A percentile compares a stretch with the other conserved stretches of the same genome.
Evolutionary conservation across 2,113 vertebrate species (phyloP).

Genomic region (Larimichthys polyactis): DNA sequence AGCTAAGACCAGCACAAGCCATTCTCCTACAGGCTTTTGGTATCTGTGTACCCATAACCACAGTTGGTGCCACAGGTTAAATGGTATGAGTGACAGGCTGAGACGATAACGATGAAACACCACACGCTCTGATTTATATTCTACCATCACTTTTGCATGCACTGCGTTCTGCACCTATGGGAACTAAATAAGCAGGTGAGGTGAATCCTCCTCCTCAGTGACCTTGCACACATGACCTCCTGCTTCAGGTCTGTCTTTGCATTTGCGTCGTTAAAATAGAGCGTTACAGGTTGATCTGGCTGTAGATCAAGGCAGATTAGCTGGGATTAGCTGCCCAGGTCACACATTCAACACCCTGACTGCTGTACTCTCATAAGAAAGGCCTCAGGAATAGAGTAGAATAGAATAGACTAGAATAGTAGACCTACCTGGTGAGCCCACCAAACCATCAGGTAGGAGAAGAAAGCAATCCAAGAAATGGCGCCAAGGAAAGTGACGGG

Average conservation of each 20-base stretch:
- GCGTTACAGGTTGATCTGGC: conserved; percentile 55
- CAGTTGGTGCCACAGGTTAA: too few relatives aligned
- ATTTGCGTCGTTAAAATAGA: conserved; percentile 58
- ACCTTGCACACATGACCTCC: conserved; percentile 30
- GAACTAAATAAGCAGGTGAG: neutral
- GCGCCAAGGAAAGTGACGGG: conserved; percentile 93
- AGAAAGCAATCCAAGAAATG: conserved; percentile 94
- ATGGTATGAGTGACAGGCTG: neutral
- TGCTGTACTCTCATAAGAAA: conserved; percentile 26
- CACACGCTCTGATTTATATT: neutral
- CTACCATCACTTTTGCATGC: neutral
- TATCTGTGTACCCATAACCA: too few relatives aligned
- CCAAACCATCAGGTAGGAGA: conserved; percentile 99
- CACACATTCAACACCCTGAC: conserved; percentile 64
- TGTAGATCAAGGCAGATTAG: conserved; percentile 69
- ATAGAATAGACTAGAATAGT: neutral
- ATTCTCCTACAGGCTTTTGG: too few relatives aligned
- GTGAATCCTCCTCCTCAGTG: neutral
- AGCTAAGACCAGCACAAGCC: too few relatives aligned
- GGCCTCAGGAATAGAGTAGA: conserved; percentile 15
- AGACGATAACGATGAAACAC: neutral
- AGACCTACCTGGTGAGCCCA: conserved; percentile 97
- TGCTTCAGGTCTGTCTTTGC: conserved; percentile 27
- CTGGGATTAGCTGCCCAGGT: conserved; percentile 63
- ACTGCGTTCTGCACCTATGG: neutral